These are phyloP conservation scores for Andrena bicolor DNA, from an alignment of 2,888 invertebrate species.

Conservation along the genomic window DNA sequence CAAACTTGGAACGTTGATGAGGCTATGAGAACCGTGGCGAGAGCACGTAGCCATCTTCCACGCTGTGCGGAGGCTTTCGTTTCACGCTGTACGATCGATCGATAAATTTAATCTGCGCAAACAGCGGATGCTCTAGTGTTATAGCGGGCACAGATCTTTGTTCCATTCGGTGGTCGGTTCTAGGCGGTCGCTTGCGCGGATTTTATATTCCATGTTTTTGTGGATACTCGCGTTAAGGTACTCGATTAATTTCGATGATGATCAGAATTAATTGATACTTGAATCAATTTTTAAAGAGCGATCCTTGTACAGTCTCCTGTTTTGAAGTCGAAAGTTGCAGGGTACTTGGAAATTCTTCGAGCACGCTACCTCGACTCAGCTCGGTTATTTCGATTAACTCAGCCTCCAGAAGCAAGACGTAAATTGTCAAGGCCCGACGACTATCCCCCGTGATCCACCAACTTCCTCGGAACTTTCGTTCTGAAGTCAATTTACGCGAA, in stretches of 20 bases:
- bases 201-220: conserved; percentile 2
- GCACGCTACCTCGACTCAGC: neutral
- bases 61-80: conserved; percentile 51
- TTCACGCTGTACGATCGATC: conserved; percentile 67
- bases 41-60: conserved; percentile 50
- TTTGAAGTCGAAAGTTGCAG: neutral
- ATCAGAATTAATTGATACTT: neutral
- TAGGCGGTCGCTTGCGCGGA: no score
- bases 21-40: conserved; percentile 29
- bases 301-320: neutral
- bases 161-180: neutral
- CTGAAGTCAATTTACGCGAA: conserved; percentile 24
- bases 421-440: neutral
- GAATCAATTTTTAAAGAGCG: neutral
- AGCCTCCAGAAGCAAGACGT: neutral
- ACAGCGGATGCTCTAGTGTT: conserved; percentile 45
- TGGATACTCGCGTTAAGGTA: neutral
- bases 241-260: neutral
- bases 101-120: conserved; percentile 72
- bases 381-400: conserved; percentile 7
- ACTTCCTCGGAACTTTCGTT: conserved; percentile 24
- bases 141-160: conserved; percentile 45
- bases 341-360: neutral
- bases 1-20: conserved; percentile 47
- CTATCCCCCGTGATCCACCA: neutral